phyloP scores from a whole-genome alignment of 2,888 invertebrate species.

The Theristus sp. region DNA sequence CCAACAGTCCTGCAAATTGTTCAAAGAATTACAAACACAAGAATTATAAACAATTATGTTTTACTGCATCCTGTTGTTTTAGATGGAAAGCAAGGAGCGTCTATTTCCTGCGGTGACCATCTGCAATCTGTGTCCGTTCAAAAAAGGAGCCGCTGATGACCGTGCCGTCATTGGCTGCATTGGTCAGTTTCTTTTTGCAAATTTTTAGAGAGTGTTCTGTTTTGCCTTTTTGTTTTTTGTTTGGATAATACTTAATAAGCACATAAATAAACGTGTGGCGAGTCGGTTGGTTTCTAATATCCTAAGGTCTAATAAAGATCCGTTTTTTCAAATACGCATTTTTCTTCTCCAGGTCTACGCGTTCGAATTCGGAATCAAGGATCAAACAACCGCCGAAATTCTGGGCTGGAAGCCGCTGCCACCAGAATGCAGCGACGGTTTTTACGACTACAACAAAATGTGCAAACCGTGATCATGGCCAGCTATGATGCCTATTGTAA shows the following conservation, averaged over 20 bases:
- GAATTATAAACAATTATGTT: too few species aligned
- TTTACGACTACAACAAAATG: too few species aligned
- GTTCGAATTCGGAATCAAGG: not conserved
- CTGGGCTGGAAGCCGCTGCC: too few species aligned
- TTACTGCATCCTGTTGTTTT: too few species aligned
- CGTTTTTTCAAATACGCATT: not conserved
- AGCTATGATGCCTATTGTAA: too few species aligned
- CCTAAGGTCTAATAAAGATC: too few species aligned
- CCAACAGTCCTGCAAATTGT: not conserved
- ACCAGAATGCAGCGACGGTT: too few species aligned
- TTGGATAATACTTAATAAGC: not conserved
- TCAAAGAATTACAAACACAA: too few species aligned
- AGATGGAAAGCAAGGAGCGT: conserved; percentile 3
- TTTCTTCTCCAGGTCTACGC: not conserved
- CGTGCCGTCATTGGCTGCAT: not conserved
- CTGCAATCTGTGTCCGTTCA: conserved; percentile 3
- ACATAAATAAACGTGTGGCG: too few species aligned
- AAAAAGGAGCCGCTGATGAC: not conserved
- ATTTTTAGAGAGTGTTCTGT: not conserved
- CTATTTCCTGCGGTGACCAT: conserved; percentile 3
- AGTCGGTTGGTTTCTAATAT: too few species aligned
- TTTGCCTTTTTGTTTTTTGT: not conserved
- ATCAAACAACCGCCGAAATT: not conserved
- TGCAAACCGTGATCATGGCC: too few species aligned
- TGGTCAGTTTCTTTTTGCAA: not conserved